phyloP scores from a whole-genome alignment of 2,113 vertebrate genomes.

The Anser cygnoides region DNA sequence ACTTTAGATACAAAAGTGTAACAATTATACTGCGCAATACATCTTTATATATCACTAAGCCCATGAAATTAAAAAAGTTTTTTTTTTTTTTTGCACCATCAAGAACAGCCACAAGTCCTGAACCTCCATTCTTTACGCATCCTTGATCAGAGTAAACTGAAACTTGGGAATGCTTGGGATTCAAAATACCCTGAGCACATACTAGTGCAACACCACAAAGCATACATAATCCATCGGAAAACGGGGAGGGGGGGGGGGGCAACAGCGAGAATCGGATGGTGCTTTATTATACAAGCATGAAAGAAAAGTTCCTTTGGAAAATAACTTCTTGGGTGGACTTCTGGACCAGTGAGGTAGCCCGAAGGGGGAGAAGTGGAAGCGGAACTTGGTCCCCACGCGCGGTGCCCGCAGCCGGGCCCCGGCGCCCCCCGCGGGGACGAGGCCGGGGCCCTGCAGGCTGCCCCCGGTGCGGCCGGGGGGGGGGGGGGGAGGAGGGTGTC shows the following conservation, averaged over 20 bases:
- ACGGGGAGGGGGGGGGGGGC: background rate
- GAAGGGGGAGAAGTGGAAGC: slow-evolving; percentile 49
- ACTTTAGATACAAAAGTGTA: slow-evolving; percentile 74
- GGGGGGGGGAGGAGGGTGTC: no score
- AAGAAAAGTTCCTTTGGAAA: slow-evolving; percentile 78
- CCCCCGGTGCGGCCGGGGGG: background rate
- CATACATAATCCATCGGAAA: slow-evolving; percentile 20
- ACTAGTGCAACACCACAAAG: slow-evolving; percentile 74
- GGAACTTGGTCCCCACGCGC: slow-evolving; percentile 60
- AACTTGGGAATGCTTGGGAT: slow-evolving; percentile 71
- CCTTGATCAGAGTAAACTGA: slow-evolving; percentile 75
- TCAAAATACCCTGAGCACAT: slow-evolving; percentile 82
- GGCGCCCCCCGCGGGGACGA: background rate
- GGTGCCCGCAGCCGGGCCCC: background rate
- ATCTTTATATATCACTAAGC: slow-evolving; percentile 73
- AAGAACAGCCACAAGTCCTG: slow-evolving; percentile 66
- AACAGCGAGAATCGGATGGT: slow-evolving; percentile 28
- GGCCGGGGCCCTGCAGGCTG: background rate
- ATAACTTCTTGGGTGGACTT: slow-evolving; percentile 74
- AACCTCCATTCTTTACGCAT: slow-evolving; percentile 62
- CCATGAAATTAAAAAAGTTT: slow-evolving; percentile 58
- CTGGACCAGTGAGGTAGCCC: slow-evolving; percentile 82
- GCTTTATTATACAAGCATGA: slow-evolving; percentile 74
- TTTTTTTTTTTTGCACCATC: slow-evolving; percentile 50
- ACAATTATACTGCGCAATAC: slow-evolving; percentile 70